Evolutionary conservation across 1,140 invertebrate species (phyloP).

Genomic region (Trigoniulus corallinus): DNA sequence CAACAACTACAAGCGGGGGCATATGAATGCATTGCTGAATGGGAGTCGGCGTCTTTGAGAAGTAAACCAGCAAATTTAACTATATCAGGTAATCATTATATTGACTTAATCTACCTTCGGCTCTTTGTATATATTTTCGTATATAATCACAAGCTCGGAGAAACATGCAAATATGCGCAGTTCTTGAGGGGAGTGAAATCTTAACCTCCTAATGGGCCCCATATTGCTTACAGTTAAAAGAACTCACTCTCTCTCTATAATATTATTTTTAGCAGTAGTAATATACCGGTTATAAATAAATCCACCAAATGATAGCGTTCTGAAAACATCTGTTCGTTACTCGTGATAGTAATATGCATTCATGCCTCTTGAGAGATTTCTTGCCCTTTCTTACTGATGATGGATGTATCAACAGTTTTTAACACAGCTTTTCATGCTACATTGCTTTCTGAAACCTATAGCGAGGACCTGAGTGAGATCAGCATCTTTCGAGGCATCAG

Average conservation of each 20-base stretch:
- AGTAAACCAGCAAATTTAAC: neutral
- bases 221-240: neutral
- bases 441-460: too few relatives aligned
- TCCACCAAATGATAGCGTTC: too few relatives aligned
- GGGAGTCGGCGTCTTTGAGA: neutral
- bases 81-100: neutral
- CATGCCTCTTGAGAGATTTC: too few relatives aligned
- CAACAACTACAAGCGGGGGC: neutral
- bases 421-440: too few relatives aligned
- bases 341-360: too few relatives aligned
- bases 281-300: too few relatives aligned
- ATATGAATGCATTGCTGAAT: neutral
- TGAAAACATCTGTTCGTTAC: too few relatives aligned
- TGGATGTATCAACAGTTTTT: too few relatives aligned
- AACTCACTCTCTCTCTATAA: neutral
- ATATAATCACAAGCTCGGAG: neutral
- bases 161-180: neutral
- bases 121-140: neutral
- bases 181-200: neutral
- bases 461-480: too few relatives aligned
- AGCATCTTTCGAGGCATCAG: too few relatives aligned
- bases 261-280: too few relatives aligned
- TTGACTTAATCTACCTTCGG: neutral
- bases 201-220: neutral
- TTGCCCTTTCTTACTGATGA: too few relatives aligned